Conservation (phyloP, 2,797 vertebrate genomes). For the Phoxinus dragarum region DNA sequence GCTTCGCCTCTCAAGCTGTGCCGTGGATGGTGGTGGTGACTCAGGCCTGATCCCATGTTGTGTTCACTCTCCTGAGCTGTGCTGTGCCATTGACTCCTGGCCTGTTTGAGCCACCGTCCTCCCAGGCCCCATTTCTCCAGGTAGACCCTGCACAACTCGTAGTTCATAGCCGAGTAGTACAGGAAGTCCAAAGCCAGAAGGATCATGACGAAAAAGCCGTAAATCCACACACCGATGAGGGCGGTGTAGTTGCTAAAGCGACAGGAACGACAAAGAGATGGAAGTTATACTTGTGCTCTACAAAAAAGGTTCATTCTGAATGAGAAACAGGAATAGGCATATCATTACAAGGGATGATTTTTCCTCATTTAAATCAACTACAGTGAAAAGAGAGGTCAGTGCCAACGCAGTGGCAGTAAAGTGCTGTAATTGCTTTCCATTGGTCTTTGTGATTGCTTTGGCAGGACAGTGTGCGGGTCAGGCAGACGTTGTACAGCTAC, state of each 20-base stretch:
- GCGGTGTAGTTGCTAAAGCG: slow-evolving; percentile 92
- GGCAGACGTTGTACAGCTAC: slow-evolving; percentile 8
- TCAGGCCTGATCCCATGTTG: slow-evolving; percentile 70
- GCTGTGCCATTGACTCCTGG: slow-evolving; percentile 87
- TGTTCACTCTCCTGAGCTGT: slow-evolving; percentile 72
- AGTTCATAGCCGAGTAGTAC: slow-evolving; percentile 99
- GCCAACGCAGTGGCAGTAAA: slow-evolving; percentile 21
- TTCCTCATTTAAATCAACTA: slow-evolving; percentile 28
- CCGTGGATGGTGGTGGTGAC: slow-evolving; percentile 55
- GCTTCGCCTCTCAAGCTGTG: slow-evolving; percentile 77
- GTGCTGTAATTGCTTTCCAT: slow-evolving; percentile 50
- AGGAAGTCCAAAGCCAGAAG: slow-evolving; percentile 94
- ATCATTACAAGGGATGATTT: slow-evolving; percentile 22
- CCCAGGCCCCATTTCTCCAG: slow-evolving; percentile 95
- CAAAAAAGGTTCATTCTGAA: background rate
- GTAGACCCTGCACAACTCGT: slow-evolving; percentile 93
- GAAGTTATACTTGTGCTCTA: background rate
- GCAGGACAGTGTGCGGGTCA: slow-evolving; percentile 2
- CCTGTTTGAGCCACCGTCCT: slow-evolving; percentile 92
- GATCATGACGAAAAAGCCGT: slow-evolving; percentile 95
- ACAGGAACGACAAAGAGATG: background rate
- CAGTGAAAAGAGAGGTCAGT: slow-evolving; percentile 40
- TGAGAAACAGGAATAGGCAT: slow-evolving; percentile 20
- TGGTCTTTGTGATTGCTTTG: slow-evolving; percentile 48
- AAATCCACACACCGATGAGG: slow-evolving; percentile 96